Evolutionary conservation across 2,888 invertebrate genomes (phyloP).

Genomic region (Brachypalpus laphriformis): DNA sequence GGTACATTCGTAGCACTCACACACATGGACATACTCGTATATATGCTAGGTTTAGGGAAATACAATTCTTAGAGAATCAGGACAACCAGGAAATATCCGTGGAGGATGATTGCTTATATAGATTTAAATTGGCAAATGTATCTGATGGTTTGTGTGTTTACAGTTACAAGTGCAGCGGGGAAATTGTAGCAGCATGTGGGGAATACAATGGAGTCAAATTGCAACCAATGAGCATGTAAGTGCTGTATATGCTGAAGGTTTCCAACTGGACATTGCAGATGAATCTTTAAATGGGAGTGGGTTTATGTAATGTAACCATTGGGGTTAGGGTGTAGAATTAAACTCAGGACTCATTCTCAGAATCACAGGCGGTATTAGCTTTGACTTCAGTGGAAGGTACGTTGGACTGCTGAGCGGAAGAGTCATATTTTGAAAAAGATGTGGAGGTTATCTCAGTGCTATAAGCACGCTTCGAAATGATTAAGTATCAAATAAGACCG

Average conservation of each 20-base stretch:
- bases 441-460: too few relatives aligned
- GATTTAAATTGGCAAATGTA: background rate
- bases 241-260: too few relatives aligned
- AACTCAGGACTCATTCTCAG: too few relatives aligned
- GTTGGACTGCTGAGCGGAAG: too few relatives aligned
- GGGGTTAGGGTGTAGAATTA: too few relatives aligned
- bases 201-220: background rate
- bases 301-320: background rate
- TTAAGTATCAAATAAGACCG: too few relatives aligned
- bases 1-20: background rate
- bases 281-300: background rate
- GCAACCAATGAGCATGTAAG: background rate
- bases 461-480: too few relatives aligned
- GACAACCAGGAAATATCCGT: background rate
- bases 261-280: background rate
- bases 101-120: background rate
- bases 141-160: background rate
- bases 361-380: too few relatives aligned
- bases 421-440: too few relatives aligned
- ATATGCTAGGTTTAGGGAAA: background rate
- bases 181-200: background rate
- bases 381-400: too few relatives aligned
- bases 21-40: background rate
- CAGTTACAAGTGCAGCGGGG: background rate
- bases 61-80: background rate